These are phyloP conservation scores for Borostomias antarcticus DNA, from an alignment of 2,797 vertebrate species.

Conservation along the genomic window DNA sequence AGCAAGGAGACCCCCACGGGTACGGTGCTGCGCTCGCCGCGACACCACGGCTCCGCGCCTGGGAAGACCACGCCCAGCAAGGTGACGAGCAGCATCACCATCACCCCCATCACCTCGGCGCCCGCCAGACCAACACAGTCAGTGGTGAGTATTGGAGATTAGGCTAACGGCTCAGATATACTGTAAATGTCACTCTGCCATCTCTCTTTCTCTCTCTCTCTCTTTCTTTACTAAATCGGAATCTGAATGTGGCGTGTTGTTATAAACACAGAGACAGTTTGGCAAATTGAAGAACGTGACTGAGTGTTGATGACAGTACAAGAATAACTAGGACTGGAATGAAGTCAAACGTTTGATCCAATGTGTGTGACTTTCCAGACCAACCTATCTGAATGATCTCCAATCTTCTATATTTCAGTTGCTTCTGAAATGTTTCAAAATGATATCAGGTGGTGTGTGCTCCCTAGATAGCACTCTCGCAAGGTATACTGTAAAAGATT, in stretches of 20 bases:
- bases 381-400: conserved; percentile 37
- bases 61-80: conserved; percentile 78
- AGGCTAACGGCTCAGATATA: neutral
- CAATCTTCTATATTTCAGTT: conserved; percentile 70
- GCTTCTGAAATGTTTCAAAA: conserved; percentile 76
- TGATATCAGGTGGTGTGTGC: conserved; percentile 70
- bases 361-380: neutral
- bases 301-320: neutral
- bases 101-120: conserved; percentile 84
- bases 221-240: neutral
- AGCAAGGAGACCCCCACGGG: conserved; percentile 79
- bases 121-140: conserved; percentile 84
- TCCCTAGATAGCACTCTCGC: conserved; percentile 65
- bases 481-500: conserved; percentile 69
- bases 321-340: neutral
- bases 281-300: no score
- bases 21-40: conserved; percentile 85
- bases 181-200: neutral
- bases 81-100: conserved; percentile 95
- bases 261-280: neutral
- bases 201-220: neutral
- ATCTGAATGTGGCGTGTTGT: neutral
- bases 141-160: conserved; percentile 77
- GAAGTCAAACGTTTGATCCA: neutral
- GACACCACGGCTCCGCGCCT: conserved; percentile 63